Percentiles rank a stretch among this genome's conserved stretches.
These are phyloP conservation scores for Esox lucius DNA, from an alignment of 2,797 vertebrate genomes.

Conservation along the genomic window DNA sequence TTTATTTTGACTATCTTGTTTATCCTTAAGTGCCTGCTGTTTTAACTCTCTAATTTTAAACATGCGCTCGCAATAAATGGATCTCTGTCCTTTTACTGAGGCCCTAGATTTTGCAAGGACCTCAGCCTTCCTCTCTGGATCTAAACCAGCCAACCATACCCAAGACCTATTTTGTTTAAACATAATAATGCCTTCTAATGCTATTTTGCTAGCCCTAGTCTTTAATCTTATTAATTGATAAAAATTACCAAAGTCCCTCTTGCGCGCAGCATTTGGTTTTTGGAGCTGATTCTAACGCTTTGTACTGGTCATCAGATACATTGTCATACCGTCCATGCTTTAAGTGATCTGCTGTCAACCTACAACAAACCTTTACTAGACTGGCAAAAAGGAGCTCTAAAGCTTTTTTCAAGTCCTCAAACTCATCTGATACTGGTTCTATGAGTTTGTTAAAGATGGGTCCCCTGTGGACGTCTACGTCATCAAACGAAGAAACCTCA, in stretches of 20 bases:
- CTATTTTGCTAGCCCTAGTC: not conserved
- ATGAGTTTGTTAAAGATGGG: not conserved
- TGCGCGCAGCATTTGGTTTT: not conserved
- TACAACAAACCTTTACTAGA: slow-evolving; percentile 4
- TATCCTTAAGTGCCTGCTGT: not conserved
- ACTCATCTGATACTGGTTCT: not conserved
- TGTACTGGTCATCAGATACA: slow-evolving; percentile 2
- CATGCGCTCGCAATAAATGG: not conserved
- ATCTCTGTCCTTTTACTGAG: not conserved
- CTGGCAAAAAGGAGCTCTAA: not conserved
- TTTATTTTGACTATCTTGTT: not conserved
- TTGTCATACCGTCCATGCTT: not conserved
- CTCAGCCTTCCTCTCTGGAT: not conserved
- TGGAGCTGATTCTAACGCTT: not conserved
- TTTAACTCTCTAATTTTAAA: not conserved
- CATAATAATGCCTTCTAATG: too few species aligned
- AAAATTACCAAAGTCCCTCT: not conserved
- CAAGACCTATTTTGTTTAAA: not conserved
- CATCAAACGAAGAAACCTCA: not conserved
- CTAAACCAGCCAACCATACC: not conserved
- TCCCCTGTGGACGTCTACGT: not conserved
- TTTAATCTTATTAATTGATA: not conserved
- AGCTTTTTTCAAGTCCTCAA: not conserved
- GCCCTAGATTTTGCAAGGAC: not conserved
- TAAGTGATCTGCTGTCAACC: slow-evolving; percentile 1